These are phyloP conservation scores for Chelon labrosus DNA, from an alignment of 2,797 vertebrate genomes.

Conservation along the genomic window DNA sequence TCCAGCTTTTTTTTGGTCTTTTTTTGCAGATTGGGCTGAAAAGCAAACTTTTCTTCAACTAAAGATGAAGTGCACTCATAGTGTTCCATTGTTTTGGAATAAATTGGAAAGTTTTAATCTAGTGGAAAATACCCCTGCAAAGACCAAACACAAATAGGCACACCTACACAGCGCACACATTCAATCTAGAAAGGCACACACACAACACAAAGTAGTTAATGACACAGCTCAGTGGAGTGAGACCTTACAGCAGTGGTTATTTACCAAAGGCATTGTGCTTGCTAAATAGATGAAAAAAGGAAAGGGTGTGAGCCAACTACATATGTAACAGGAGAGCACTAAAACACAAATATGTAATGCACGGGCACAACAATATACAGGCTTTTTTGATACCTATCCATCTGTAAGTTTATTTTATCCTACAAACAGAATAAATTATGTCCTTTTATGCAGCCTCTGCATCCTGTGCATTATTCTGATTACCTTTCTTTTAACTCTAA, in stretches of 20 bases:
- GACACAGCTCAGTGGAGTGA: constrained; percentile 72
- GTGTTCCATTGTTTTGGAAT: constrained; percentile 58
- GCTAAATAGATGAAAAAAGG: constrained; percentile 64
- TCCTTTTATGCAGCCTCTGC: background rate
- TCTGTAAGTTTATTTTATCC: background rate
- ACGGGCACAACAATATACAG: background rate
- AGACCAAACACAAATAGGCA: constrained; percentile 63
- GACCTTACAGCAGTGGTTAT: constrained; percentile 64
- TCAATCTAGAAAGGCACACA: constrained; percentile 24
- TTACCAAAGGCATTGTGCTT: constrained; percentile 66
- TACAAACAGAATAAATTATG: constrained; percentile 3
- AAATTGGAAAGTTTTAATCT: constrained; percentile 60
- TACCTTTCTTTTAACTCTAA: background rate
- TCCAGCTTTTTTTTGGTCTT: constrained; percentile 47
- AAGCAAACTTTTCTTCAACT: constrained; percentile 18
- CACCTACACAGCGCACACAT: constrained; percentile 48
- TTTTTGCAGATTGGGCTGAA: constrained; percentile 53
- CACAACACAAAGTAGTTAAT: constrained; percentile 63
- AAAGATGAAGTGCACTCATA: constrained; percentile 37
- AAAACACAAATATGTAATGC: constrained; percentile 31
- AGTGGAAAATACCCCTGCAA: constrained; percentile 59
- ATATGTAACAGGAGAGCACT: constrained; percentile 35
- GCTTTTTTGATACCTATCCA: background rate
- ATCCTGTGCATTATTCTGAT: background rate
- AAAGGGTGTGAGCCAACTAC: constrained; percentile 39